Conservation (phyloP, 2,888 invertebrate genomes). For the Abrostola tripartita region DNA sequence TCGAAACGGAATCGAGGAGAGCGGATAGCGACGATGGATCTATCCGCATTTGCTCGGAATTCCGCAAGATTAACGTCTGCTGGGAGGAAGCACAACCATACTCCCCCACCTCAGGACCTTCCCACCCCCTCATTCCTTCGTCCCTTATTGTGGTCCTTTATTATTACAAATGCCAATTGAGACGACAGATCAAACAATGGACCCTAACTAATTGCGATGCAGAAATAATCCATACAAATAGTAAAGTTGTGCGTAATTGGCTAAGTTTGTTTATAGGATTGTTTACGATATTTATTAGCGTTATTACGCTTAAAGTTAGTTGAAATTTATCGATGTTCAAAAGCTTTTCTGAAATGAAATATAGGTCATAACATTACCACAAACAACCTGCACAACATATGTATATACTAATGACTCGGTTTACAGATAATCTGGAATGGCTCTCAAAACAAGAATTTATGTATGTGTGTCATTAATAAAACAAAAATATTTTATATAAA, state of each 20-base stretch:
- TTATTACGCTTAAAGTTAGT: slow-evolving; percentile 36
- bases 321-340: slow-evolving; percentile 31
- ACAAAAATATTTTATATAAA: slow-evolving; percentile 74
- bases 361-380: slow-evolving; percentile 9
- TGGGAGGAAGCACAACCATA: slow-evolving; percentile 55
- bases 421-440: no score
- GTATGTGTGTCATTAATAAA: slow-evolving; percentile 25
- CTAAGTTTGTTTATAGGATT: slow-evolving; percentile 49
- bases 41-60: slow-evolving; percentile 69
- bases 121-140: slow-evolving; percentile 16
- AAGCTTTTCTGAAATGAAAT: slow-evolving; percentile 18
- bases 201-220: slow-evolving; percentile 50
- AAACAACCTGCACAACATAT: not conserved
- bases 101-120: slow-evolving; percentile 9
- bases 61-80: slow-evolving; percentile 73
- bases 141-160: slow-evolving; percentile 56
- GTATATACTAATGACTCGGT: not conserved
- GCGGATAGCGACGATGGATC: slow-evolving; percentile 63
- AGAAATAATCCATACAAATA: slow-evolving; percentile 57
- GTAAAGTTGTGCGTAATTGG: slow-evolving; percentile 52
- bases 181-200: slow-evolving; percentile 58
- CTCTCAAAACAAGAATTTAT: no score
- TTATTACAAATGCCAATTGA: slow-evolving; percentile 71
- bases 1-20: slow-evolving; percentile 57
- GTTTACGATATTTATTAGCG: slow-evolving; percentile 52